Percentiles rank a stretch among this genome's conserved stretches.
These are phyloP conservation scores for Frankliniella fusca DNA, from an alignment of 2,888 invertebrate species.

Conservation along the genomic window DNA sequence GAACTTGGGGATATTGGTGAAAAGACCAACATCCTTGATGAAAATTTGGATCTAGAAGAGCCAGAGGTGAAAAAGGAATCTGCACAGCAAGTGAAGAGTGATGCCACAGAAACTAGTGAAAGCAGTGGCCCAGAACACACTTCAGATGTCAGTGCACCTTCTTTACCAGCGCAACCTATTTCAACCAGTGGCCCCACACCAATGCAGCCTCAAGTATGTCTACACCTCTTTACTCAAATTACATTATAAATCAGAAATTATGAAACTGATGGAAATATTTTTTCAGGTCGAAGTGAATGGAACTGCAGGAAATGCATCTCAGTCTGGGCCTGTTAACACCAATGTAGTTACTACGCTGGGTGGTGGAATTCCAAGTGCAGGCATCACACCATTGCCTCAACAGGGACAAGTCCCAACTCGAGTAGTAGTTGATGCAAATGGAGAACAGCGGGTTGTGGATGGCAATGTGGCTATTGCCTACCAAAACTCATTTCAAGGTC, in stretches of 20 bases:
- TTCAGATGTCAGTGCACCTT: not conserved
- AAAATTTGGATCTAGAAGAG: conserved; percentile 63
- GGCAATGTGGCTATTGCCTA: not conserved
- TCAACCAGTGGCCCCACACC: conserved; percentile 32
- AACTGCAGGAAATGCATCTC: not conserved
- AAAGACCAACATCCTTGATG: conserved; percentile 81
- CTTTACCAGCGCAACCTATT: conserved; percentile 35
- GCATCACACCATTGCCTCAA: conserved; percentile 29
- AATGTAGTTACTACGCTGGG: not conserved
- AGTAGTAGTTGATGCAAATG: not conserved
- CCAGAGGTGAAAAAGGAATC: conserved; percentile 53
- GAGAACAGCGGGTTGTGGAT: not conserved
- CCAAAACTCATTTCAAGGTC: conserved; percentile 3
- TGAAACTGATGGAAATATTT: not conserved
- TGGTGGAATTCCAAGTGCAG: conserved; percentile 32
- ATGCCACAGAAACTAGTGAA: conserved; percentile 40
- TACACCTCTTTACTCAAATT: not conserved
- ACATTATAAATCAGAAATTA: not conserved
- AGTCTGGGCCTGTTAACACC: not conserved
- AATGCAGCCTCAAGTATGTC: not conserved
- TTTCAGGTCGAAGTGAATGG: not conserved
- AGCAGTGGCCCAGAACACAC: conserved; percentile 32
- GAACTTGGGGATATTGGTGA: conserved; percentile 68
- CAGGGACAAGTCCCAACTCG: not conserved
- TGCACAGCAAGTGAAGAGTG: conserved; percentile 43